Base-by-base conservation (phyloP, 2,113 vertebrate species). In the Callipepla squamata region DNA sequence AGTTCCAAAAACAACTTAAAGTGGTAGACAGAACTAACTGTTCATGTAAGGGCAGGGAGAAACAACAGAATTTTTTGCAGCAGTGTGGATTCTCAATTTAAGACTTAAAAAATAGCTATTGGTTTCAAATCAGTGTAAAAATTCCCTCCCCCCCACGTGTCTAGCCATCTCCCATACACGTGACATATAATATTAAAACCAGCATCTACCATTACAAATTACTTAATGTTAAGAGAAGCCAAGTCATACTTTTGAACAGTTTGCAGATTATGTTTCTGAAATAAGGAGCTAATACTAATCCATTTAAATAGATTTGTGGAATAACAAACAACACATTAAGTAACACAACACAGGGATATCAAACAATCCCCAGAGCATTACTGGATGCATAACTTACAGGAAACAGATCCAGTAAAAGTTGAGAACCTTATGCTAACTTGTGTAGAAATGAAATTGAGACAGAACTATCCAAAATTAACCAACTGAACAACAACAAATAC, bases 251-350 rank as follows among this genome's bases (percentile, higher is more conserved):
- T 91, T 26, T 36, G n/a, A 85, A 6, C 47, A 80, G 28, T 45
- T 87, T 73, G 11, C 6, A 3, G 45, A 69, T 79, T 82, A 79
- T 76, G 23, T 66, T 92, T 76, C 74, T 77, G 10, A 53, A 89
- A 76, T 3, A 94, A n/a, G 55, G 30, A 87, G 53, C 66, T 89
- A 87, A 89, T 45, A 89, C 13, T 79, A 92, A 94, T 80, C 74
- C 67, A 69, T 58, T 88, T 79, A 90, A 89, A 80, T 3, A 79
- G 44, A 72, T 40, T 4, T 19, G 8, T 45, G 3, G 6, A 85
- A 76, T 80, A 94, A 85, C 45, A 81, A 83, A 79, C 32, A 80
- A 42, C 69, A 72, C 28, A 77, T 62, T 67, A 74, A 50, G 26
- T 55, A 91, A 88, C 28, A 25, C 15, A 80, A 86, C 3, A 6